Percentiles rank a stretch among this genome's conserved stretches.
Conservation (phyloP, 2,113 vertebrate species). For the Bos javanicus region DNA sequence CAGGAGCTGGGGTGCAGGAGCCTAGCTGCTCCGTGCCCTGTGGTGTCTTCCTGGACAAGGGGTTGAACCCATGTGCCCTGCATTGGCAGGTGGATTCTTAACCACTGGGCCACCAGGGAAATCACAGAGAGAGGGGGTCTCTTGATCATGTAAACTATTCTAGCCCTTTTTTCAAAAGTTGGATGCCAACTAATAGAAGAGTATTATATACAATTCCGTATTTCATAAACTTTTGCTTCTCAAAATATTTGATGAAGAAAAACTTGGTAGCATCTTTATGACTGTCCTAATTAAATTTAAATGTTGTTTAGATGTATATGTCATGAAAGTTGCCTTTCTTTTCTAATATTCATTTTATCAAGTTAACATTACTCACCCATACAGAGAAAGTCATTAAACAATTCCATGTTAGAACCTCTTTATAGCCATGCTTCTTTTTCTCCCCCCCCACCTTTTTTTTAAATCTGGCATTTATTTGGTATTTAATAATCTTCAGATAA, state of each 20-base stretch:
- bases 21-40: not conserved
- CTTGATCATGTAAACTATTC: not conserved
- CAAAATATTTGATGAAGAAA: not conserved
- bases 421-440: not conserved
- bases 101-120: not conserved
- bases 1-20: not conserved
- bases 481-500: not conserved
- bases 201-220: not conserved
- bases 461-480: not conserved
- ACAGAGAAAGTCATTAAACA: not conserved
- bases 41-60: not conserved
- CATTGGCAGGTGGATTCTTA: not conserved
- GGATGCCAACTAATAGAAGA: not conserved
- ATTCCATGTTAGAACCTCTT: not conserved
- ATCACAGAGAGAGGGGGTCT: not conserved
- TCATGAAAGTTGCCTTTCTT: not conserved
- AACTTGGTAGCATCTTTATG: not conserved
- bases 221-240: not conserved
- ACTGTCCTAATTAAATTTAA: not conserved
- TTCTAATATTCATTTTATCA: not conserved
- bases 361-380: not conserved
- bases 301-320: not conserved
- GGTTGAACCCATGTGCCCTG: not conserved
- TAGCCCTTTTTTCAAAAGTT: not conserved
- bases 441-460: not conserved